Base-by-base conservation (phyloP, 2,113 vertebrate genomes). In the Odocoileus hemionus region DNA sequence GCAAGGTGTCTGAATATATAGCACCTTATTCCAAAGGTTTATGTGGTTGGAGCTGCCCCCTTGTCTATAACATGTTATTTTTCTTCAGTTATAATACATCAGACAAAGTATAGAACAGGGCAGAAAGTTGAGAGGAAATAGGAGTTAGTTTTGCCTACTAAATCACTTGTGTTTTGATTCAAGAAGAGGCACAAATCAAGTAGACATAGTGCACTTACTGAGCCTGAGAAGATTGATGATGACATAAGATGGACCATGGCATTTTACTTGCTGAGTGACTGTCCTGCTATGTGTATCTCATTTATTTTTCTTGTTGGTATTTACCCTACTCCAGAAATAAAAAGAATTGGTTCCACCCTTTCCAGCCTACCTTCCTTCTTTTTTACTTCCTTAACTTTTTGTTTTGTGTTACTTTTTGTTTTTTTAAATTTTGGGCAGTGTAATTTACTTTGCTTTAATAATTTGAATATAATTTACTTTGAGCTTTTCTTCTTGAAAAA, bases 401-500 rank as follows among this genome's bases (percentile, higher is more conserved):
- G 26, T 54, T 96, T 82, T 67, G 6, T 76, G 21, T n/a, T 57
- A 0, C 70, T 54, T n/a, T 89, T 50, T 61, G 0, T 45, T 47
- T 70, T 64, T 74, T 70, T 79, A 5, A n/a, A 28, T 74, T 86
- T 95, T 45, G 74, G 80, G 21, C 30, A 93, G 39, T 82, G 67
- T 94, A 87, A 85, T 87, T 97, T 95, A 13, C 78, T 96, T 84
- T 76, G 43, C 43, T 26, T 43, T 43, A 76, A 76, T 76, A 43
- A 26, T 76, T 76, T 43, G 58, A 89, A 85, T 85, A 76, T 95
- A 87, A 76, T 87, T 97, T 95, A 14, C 67, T 96, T 84, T 82
- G 80, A 96, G 28, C 58, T 97, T 96, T 70, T 95, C 70, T 61
- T 8, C 93, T 93, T 64, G 61, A 95, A 92, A 95, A 90, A n/a